phyloP scores from a whole-genome alignment of 1,140 invertebrate genomes.

The Drosophila ercepeae region DNA sequence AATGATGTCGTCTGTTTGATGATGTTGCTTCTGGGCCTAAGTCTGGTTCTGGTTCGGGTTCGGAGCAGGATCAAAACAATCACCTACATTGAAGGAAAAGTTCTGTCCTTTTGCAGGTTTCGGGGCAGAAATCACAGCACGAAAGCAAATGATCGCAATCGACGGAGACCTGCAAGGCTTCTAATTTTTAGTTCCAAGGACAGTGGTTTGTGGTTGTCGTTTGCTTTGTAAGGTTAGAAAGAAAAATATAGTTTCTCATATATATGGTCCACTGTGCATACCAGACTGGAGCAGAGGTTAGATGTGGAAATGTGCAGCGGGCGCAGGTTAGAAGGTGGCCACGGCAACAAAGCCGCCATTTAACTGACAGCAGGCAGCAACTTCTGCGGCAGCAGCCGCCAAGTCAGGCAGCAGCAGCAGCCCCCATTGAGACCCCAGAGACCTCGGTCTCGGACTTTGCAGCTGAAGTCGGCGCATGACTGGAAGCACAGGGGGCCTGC shows the following conservation, averaged over 20 bases:
- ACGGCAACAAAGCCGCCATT: slow-evolving; percentile 73
- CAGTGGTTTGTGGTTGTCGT: neutral
- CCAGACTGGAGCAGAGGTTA: slow-evolving; percentile 71
- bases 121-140: slow-evolving; percentile 73
- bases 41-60: too few relatives aligned
- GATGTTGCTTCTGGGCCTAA: slow-evolving; percentile 59
- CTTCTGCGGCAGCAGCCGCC: slow-evolving; percentile 29
- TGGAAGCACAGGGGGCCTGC: slow-evolving; percentile 54
- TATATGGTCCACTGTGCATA: slow-evolving; percentile 31
- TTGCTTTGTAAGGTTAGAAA: too few relatives aligned
- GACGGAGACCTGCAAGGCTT: slow-evolving; percentile 48
- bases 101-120: slow-evolving; percentile 51
- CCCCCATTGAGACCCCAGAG: slow-evolving; percentile 53
- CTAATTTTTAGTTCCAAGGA: neutral
- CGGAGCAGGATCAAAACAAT: slow-evolving; percentile 56
- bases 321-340: slow-evolving; percentile 77
- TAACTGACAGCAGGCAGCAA: slow-evolving; percentile 63
- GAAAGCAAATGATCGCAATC: slow-evolving; percentile 79
- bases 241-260: too few relatives aligned
- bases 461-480: slow-evolving; percentile 59
- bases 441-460: slow-evolving; percentile 38
- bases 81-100: slow-evolving; percentile 65
- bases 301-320: slow-evolving; percentile 65
- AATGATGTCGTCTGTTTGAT: slow-evolving; percentile 81
- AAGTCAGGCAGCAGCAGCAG: slow-evolving; percentile 51